phyloP scores from a whole-genome alignment of 92 coral and sea anemone genomes.

The Paramuricea clavata region DNA sequence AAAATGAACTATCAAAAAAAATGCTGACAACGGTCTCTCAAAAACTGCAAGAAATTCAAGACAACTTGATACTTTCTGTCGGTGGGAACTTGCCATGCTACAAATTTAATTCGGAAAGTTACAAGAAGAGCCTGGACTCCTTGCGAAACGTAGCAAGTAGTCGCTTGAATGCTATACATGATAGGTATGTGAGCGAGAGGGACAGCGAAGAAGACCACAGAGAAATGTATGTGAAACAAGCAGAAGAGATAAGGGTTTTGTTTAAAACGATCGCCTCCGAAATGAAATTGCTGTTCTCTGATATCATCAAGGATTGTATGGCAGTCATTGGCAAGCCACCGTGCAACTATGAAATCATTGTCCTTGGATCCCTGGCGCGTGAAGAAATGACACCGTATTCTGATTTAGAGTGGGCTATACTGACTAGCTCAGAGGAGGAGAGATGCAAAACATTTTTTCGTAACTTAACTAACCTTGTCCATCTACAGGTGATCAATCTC shows the following conservation, averaged over 20 bases:
- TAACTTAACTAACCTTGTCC: constrained; percentile 24
- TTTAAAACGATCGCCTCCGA: not conserved
- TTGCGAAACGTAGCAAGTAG: not conserved
- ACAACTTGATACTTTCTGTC: not conserved
- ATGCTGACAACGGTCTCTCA: not conserved
- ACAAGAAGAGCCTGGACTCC: not conserved
- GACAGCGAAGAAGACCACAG: constrained; percentile 13
- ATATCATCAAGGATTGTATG: constrained; percentile 21
- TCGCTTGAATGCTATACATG: not conserved
- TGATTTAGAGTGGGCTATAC: constrained; percentile 36
- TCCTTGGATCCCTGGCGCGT: constrained; percentile 32
- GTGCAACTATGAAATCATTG: constrained; percentile 30
- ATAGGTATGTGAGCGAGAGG: not conserved
- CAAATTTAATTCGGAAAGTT: constrained; percentile 3
- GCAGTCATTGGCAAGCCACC: constrained; percentile 13
- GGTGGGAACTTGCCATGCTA: not conserved
- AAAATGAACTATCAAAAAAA: not conserved
- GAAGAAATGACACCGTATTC: constrained; percentile 38
- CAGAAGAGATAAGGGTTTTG: not conserved
- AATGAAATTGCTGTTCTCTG: not conserved
- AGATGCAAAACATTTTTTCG: constrained; percentile 17
- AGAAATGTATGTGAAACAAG: not conserved
- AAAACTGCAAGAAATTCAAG: not conserved
- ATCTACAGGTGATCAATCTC: not conserved
- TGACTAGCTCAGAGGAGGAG: constrained; percentile 25